Evolutionary conservation across 1,140 invertebrate genomes (phyloP).

Genomic region (Mya arenaria): DNA sequence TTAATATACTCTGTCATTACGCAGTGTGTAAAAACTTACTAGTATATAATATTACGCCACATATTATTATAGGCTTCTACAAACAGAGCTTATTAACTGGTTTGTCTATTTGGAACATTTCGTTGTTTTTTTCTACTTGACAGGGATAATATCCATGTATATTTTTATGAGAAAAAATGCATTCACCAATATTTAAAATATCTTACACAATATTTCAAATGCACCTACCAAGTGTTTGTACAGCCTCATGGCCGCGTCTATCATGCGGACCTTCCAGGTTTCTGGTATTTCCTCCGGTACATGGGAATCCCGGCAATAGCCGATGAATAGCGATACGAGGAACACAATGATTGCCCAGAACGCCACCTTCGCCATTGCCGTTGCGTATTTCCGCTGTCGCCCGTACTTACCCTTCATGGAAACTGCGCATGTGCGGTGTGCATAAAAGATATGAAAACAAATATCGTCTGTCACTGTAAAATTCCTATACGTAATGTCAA

Average conservation of each 20-base stretch:
- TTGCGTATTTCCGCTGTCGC: neutral
- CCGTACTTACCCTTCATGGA: constrained; percentile 40
- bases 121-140: neutral
- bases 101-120: too few species aligned
- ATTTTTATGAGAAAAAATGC: neutral
- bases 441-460: constrained; percentile 2
- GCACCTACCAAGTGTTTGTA: constrained; percentile 43
- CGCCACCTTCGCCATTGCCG: constrained; percentile 15
- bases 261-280: constrained; percentile 33
- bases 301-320: constrained; percentile 44
- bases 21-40: too few species aligned
- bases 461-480: neutral
- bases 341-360: constrained; percentile 42
- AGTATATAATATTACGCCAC: too few species aligned
- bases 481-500: neutral
- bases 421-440: constrained; percentile 10
- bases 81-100: too few species aligned
- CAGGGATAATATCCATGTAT: neutral
- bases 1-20: too few species aligned
- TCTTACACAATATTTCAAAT: neutral
- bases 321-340: constrained; percentile 31
- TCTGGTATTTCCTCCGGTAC: constrained; percentile 53
- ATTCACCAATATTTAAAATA: neutral
- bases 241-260: constrained; percentile 46
- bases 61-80: too few species aligned